Evolutionary conservation across 2,113 vertebrate species (phyloP), one percentile per base, ranked within the genome.

Genomic region (Amia ocellicauda): DNA sequence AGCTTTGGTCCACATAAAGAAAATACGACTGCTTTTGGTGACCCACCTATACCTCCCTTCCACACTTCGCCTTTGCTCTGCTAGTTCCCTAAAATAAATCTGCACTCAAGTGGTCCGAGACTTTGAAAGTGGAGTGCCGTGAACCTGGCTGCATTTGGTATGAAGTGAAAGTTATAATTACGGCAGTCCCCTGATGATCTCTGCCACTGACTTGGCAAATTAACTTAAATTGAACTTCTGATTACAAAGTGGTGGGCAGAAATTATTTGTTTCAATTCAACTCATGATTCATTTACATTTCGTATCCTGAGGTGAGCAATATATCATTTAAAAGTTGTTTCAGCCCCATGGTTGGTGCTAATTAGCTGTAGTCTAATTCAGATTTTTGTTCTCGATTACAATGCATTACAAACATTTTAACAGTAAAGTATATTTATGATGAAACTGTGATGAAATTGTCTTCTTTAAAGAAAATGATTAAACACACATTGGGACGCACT

Each of bases 291-390:
- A 58, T n/a, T 31, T 58, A 29, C 29, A 40, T 9, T 19, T 47
- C 7, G 36, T 31, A 27, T 36, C 29, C 55, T 58, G 28, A 58
- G 55, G 55, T 58, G 29, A 40, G 40, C 29, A 19, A n/a, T 22
- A n/a, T n/a, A 31, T 55, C 16, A 55, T 55, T 55, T 55, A 55
- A 55, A 36, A 28, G 53, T 17, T 29, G 13, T 17, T 2, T 36
- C 19, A 36, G 8, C n/a, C n/a, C 17, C 29, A 20, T n/a, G 4
- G 29, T 5, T 27, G 28, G 29, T n/a, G 31, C 26, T 58, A 20
- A 58, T 58, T 58, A 58, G 29, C 17, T 36, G 29, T 36, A 31
- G 31, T n/a, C n/a, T n/a, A n/a, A n/a, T n/a, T n/a, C n/a, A n/a
- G n/a, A n/a, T n/a, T n/a, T n/a, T n/a, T n/a, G n/a, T n/a, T n/a